Evolutionary conservation across 2,113 vertebrate genomes (phyloP), one percentile per base, ranked within the genome.

Genomic region (Xiphophorus couchianus): DNA sequence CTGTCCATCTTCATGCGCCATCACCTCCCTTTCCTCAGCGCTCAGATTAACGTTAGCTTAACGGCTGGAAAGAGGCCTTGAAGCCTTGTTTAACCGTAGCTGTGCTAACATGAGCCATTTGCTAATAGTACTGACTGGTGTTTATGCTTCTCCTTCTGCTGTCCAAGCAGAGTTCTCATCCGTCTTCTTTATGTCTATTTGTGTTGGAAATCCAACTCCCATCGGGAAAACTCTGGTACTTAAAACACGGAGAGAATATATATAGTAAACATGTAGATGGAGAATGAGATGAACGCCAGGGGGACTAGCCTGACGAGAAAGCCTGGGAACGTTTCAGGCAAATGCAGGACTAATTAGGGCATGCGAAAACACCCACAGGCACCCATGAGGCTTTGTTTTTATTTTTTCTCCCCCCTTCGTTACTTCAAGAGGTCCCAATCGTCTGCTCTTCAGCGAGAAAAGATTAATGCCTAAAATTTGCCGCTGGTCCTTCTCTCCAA

Each of bases 131-230:
- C 9, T 31, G 82, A 73, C 73, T 72, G 73, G 44, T 58, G 62
- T 79, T 77, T 82, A 84, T 77, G 77, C 77, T 61, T 65, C 65
- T 66, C 29, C 70, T 84, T 22, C 61, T 72, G 39, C 80, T 66
- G 1, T 19, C 35, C 37, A 69, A 78, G 87, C 79, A 0, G 60
- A 83, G 73, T 86, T 83, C 58, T 84, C 85, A 90, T 92, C 82
- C 33, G 77, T 89, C 83, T 73, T 84, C 77, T 90, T 91, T 87
- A 91, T 87, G 84, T 83, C 83, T 85, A 75, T 90, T 91, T 90
- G 84, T 87, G 78, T 71, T 82, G 75, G 69, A 87, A 83, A 79
- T 82, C 82, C 22, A 74, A 72, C 58, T 74, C 85, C 83, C 76
- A 70, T 28, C 4, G 77, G 77, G 84, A 70, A 80, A 58, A 17